Evolutionary conservation across 2,888 invertebrate species (phyloP).

Genomic region (Protophormia terraenovae): DNA sequence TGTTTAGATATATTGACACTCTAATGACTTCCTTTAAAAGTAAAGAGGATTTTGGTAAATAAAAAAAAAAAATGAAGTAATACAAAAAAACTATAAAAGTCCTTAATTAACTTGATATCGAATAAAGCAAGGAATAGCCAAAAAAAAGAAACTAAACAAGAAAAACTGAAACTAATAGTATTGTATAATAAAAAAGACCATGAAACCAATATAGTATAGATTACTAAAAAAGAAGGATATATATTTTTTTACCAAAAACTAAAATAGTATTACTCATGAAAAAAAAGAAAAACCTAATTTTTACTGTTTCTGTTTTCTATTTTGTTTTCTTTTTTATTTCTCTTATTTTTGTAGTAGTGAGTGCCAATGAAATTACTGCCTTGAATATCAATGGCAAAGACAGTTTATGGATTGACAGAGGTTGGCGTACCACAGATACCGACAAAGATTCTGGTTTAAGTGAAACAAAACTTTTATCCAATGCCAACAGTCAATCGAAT

Average conservation of each 20-base stretch:
- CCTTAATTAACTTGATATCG: conserved; percentile 64
- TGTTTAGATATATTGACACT: conserved; percentile 49
- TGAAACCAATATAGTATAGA: conserved; percentile 45
- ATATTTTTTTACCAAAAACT: not conserved
- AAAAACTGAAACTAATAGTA: conserved; percentile 27
- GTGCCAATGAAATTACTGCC: conserved; percentile 82
- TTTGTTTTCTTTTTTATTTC: conserved; percentile 10
- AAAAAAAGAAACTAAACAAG: not conserved
- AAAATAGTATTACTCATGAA: not conserved
- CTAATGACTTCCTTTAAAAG: conserved; percentile 64
- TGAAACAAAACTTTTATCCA: conserved; percentile 84
- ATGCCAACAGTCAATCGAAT: conserved; percentile 81
- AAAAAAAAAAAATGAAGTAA: not conserved
- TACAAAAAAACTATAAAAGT: conserved; percentile 34
- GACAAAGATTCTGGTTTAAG: conserved; percentile 84
- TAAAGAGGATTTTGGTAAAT: conserved; percentile 27
- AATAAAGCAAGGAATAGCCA: not conserved
- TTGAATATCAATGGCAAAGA: conserved; percentile 83
- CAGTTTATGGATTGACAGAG: conserved; percentile 87
- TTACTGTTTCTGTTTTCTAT: not conserved
- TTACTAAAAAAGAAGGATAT: not conserved
- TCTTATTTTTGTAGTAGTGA: conserved; percentile 77
- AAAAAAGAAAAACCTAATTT: not conserved
- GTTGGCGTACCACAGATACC: conserved; percentile 85
- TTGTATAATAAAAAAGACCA: conserved; percentile 16